phyloP scores from a whole-genome alignment of 2,797 vertebrate genomes.

The Characodon lateralis region DNA sequence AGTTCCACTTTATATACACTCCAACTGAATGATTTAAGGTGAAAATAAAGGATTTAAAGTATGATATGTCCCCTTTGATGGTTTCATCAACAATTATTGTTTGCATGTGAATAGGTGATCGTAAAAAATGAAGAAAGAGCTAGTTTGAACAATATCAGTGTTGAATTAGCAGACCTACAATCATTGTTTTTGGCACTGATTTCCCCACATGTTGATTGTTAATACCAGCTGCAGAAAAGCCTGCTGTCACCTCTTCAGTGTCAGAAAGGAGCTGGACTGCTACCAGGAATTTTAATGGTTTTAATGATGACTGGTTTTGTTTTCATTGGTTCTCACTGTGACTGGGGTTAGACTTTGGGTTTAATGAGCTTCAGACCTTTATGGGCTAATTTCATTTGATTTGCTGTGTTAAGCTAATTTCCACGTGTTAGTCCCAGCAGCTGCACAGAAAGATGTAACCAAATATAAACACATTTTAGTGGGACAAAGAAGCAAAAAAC shows the following conservation, averaged over 20 bases:
- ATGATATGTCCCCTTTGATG: background rate
- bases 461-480: background rate
- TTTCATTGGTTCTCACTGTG: background rate
- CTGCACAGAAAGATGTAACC: background rate
- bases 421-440: background rate
- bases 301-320: background rate
- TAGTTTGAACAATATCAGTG: background rate
- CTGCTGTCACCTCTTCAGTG: background rate
- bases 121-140: background rate
- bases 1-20: too few relatives aligned
- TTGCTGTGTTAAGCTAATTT: background rate
- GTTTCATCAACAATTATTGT: background rate
- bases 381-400: background rate
- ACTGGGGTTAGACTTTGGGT: background rate
- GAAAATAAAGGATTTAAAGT: too few relatives aligned
- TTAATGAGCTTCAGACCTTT: background rate
- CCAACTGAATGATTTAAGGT: too few relatives aligned
- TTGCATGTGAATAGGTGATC: background rate
- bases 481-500: background rate
- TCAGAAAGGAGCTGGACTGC: background rate
- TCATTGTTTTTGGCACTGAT: background rate
- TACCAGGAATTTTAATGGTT: background rate
- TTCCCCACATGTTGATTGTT: constrained; percentile 9
- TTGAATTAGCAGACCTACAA: background rate
- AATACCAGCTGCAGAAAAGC: background rate